A percentile compares a stretch with the other conserved stretches of the same genome.
phyloP scores from a whole-genome alignment of 2,888 invertebrate genomes.

The Heteropelma amictum region DNA sequence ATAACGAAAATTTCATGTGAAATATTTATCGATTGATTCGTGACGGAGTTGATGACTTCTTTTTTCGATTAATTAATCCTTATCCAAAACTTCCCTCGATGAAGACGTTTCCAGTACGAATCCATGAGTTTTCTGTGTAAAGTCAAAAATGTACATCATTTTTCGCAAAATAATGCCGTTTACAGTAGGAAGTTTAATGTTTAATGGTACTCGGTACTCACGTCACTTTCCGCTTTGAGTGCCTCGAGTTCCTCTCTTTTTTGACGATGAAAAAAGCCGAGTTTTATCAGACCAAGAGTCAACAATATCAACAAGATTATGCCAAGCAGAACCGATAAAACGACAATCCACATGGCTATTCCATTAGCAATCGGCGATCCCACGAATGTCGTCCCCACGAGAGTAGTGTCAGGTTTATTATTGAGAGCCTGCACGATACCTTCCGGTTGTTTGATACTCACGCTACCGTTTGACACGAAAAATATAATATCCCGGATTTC shows the following conservation, averaged over 20 bases:
- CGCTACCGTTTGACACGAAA: constrained; percentile 71
- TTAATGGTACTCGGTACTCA: constrained; percentile 55
- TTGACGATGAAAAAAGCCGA: constrained; percentile 72
- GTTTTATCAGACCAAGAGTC: constrained; percentile 64
- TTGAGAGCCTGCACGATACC: constrained; percentile 65
- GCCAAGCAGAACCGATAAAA: constrained; percentile 69
- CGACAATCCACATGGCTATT: constrained; percentile 69
- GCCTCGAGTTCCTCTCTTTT: constrained; percentile 67
- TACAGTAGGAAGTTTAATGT: no score
- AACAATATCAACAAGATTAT: constrained; percentile 66
- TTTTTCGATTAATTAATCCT: constrained; percentile 51
- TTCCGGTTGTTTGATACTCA: constrained; percentile 64
- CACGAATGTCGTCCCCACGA: constrained; percentile 74
- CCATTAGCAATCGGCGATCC: constrained; percentile 66
- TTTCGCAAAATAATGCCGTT: no score
- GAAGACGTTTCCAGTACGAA: constrained; percentile 58
- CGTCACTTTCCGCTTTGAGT: constrained; percentile 69
- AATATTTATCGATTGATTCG: neutral
- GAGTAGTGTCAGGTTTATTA: constrained; percentile 64
- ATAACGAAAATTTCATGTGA: neutral
- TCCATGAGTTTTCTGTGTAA: constrained; percentile 41
- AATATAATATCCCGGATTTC: constrained; percentile 73
- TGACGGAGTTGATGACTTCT: neutral
- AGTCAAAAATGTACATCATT: no score
- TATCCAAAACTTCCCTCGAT: constrained; percentile 52